Evolutionary conservation across 1,140 invertebrate genomes (phyloP), one percentile per base, ranked within the genome.

Genomic region (Xylocopa sonorina): DNA sequence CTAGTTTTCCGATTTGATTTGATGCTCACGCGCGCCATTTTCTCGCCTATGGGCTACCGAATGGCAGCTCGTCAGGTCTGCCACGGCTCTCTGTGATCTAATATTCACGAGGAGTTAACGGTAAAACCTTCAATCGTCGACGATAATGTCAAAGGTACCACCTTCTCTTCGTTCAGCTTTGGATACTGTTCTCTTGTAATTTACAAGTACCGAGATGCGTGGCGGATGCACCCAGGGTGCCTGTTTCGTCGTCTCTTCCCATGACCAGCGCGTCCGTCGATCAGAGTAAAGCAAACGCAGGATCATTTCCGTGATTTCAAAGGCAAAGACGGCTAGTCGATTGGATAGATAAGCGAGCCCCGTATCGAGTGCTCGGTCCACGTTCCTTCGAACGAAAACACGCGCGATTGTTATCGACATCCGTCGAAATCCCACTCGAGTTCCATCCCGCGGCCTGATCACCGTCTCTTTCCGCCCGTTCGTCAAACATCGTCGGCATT

Each of bases 321-420:
- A 71, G 38, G 68, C 38, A 57, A 57, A 58, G 53, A 55, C 68
- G 68, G 18, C 34, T n/a, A 1, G 27, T 18, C 51, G n/a, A 27
- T 57, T 32, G 5, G 38, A 72, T n/a, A 41, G 68, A 72, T 57
- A 58, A 72, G 41, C 29, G 21, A 5, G 21, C 50, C 38, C 18
- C 32, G 50, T 68, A 53, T 41, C 50, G 34, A 53, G 50, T 69
- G 50, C 14, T 53, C 32, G n/a, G 32, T 55, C 50, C n/a, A 69
- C 41, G 68, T 60, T 58, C 41, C 68, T 3, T 10, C 5, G 9
- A 64, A 64, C 10, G 46, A 41, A 64, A 64, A 77, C 64, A 48
- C 53, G 24, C 64, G 14, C n/a, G 74, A 77, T 77, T 58, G 74
- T 69, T 77, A 77, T 77, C 74, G 53, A 57, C 74, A 68, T 38